Base-by-base conservation (phyloP, 2,113 vertebrate species). In the Odocoileus virginianus region DNA sequence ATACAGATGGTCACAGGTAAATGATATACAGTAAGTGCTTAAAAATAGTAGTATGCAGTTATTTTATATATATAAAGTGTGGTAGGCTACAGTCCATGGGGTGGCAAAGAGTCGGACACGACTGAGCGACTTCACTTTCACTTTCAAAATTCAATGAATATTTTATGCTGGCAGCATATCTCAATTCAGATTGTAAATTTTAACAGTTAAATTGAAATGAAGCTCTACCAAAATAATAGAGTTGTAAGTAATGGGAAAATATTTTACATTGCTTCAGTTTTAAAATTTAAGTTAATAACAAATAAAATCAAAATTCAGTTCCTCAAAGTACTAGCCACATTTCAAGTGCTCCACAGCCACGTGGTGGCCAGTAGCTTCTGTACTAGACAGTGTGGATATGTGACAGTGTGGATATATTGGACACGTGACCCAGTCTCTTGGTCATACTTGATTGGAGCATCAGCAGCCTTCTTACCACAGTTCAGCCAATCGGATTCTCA, bases 161-260 rank as follows among this genome's bases (percentile, higher is more conserved):
- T 74, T 92, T 94, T 89, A 86, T 14, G 71, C 43, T 60, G 36
- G 45, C 2, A 76, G 50, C 36, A 61, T 83, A 78, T 78, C 47
- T 86, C n/a, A 94, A 28, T 71, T 95, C 52, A 90, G 28, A 74
- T 74, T 47, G 21, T 47, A 85, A 71, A 90, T 84, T 87, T 79
- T 87, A 89, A 84, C 27, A 82, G 50, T 54, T 61, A 94, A 74
- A 86, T 45, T 76, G 19, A 94, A 88, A 88, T 45, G 23, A n/a
- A 87, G 36, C 58, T 78, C 40, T 84, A 83, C 43, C 21, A 76
- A 97, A 93, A 95, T 67, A 79, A 87, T 71, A 76, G 81, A 96
- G 28, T 64, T 67, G 19, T 74, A 36, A 85, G 13, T 83, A 81
- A 89, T 36, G 50, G 15, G 76, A 95, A 96, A 43, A 52, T 83